phyloP scores from a whole-genome alignment of 2,797 vertebrate genomes.

The Sus cebifrons region DNA sequence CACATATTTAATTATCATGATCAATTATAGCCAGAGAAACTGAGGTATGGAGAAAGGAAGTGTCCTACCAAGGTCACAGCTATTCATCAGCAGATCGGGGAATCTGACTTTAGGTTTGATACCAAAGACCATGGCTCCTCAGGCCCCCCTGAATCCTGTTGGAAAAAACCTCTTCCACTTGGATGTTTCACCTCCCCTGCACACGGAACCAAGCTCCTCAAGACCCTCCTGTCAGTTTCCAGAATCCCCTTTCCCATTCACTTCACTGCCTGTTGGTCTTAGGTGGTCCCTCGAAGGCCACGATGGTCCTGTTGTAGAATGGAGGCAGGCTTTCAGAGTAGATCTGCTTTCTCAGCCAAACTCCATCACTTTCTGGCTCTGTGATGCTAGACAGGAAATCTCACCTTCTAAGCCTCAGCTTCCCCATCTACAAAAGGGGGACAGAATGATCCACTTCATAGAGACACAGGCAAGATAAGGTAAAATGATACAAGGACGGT shows the following conservation, averaged over 20 bases:
- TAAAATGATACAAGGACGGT: not conserved
- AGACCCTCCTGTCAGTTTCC: not conserved
- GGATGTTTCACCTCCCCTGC: not conserved
- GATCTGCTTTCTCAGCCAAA: slow-evolving; percentile 9
- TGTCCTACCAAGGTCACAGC: slow-evolving; percentile 31
- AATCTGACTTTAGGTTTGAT: not conserved
- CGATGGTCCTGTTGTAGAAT: not conserved
- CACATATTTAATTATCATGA: not conserved
- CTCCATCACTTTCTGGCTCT: not conserved
- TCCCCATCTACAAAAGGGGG: not conserved
- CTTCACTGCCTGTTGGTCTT: not conserved
- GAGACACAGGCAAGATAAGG: not conserved
- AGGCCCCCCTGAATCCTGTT: not conserved
- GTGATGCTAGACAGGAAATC: not conserved
- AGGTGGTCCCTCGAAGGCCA: not conserved
- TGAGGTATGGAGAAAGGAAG: not conserved
- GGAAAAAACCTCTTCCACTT: not conserved
- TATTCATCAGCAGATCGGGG: not conserved
- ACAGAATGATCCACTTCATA: not conserved
- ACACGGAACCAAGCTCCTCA: not conserved
- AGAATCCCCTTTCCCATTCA: not conserved
- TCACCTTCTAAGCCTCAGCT: not conserved
- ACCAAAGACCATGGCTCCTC: not conserved
- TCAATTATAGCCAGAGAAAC: not conserved
- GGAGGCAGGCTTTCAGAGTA: slow-evolving; percentile 7